Evolutionary conservation across 2,113 vertebrate genomes (phyloP), one percentile per base, ranked within the genome.

Genomic region (Dolichotis patagonum): DNA sequence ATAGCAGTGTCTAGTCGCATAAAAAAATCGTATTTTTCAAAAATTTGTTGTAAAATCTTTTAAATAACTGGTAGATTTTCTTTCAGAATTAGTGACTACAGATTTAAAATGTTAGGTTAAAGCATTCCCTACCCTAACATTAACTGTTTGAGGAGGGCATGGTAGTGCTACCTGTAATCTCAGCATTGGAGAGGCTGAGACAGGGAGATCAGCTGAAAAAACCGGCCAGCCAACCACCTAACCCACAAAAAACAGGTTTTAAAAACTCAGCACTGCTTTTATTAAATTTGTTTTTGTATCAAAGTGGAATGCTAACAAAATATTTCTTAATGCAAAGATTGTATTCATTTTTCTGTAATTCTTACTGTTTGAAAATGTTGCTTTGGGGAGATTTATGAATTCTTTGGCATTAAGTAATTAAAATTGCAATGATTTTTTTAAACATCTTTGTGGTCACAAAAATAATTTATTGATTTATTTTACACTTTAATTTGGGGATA

Each of bases 401-500:
- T 95, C 38, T 92, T 90, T 96, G 73, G 60, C 75, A 83, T 96
- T 30, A 96, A 84, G 94, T 87, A 89, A 81, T 88, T 95, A 89
- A 95, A 92, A 89, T 90, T 56, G 22, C 14, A 86, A 4, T 14
- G 11, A 32, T 65, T 65, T 88, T 92, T 69, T 56, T 17, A 49
- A 52, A 26, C 8, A 73, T 92, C 0, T 93, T 95, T 94, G 28
- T 92, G 43, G 62, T 54, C n/a, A 43, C n/a, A 93, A 92, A 84
- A 85, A 88, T 96, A 41, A 81, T 81, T 90, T 96, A 38, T 83
- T 52, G 43, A 86, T 91, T 93, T 3, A 63, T 96, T 96, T 96
- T 95, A 65, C 49, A 89, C 28, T 89, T 96, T 94, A 94, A 95
- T 95, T 95, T 95, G 94, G 78, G 80, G 94, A 80, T 95, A 94